phyloP scores from a whole-genome alignment of 2,113 vertebrate species.

The Anarrhichthys ocellatus region DNA sequence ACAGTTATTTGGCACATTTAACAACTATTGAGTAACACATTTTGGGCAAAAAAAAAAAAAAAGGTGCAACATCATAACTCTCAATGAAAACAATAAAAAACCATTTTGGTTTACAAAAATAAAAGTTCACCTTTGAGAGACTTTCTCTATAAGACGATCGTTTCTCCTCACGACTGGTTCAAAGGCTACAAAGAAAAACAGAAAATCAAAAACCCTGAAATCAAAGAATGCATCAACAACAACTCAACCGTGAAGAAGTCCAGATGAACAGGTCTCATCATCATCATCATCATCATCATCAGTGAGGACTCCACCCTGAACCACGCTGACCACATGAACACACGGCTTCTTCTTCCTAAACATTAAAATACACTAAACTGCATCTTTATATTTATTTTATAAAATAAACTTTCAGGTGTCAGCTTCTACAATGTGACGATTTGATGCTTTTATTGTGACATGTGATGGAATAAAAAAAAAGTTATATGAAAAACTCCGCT shows the following conservation, averaged over 20 bases:
- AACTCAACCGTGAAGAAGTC: too few species aligned
- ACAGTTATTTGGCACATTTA: conserved; percentile 85
- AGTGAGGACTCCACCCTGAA: too few species aligned
- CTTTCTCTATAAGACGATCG: conserved; percentile 75
- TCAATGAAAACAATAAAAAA: conserved; percentile 68
- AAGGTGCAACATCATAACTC: conserved; percentile 75
- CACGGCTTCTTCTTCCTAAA: too few species aligned
- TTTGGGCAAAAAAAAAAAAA: conserved; percentile 58
- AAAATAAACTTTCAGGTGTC: neutral
- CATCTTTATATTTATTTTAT: too few species aligned
- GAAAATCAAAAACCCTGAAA: conserved; percentile 48
- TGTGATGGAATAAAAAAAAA: neutral
- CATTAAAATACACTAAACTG: too few species aligned
- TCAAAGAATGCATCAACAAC: neutral
- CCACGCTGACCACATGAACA: too few species aligned
- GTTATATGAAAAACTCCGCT: neutral
- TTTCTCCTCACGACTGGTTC: conserved; percentile 55
- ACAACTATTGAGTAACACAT: conserved; percentile 77
- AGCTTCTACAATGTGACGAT: neutral
- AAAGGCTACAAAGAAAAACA: conserved; percentile 68
- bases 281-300: too few species aligned
- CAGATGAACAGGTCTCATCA: too few species aligned
- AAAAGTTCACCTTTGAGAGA: conserved; percentile 71
- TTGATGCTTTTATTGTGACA: neutral
- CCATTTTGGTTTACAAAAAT: conserved; percentile 82